Percentiles rank a stretch among this genome's conserved stretches.
Conservation (phyloP, 2,113 vertebrate genomes). For the Fulica atra region DNA sequence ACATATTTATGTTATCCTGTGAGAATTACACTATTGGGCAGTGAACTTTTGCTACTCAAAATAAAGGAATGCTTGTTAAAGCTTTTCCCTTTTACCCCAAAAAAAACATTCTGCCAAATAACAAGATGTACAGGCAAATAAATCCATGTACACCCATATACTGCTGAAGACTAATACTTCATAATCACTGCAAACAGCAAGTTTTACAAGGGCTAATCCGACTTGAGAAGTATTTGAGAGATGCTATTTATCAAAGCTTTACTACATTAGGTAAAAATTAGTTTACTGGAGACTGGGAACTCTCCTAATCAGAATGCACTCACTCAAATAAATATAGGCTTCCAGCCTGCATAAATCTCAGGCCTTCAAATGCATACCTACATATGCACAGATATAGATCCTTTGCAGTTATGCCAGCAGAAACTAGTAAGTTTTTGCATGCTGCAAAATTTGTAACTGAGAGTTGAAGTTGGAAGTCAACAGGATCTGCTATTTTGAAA, state of each 20-base stretch:
- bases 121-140: constrained; percentile 2
- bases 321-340: not conserved
- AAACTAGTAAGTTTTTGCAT: not conserved
- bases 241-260: not conserved
- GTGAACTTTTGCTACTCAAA: not conserved
- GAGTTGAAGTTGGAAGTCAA: not conserved
- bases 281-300: not conserved
- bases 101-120: not conserved
- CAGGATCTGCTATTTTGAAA: not conserved
- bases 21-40: not conserved
- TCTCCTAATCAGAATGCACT: not conserved
- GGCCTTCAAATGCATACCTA: not conserved
- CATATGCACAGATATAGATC: not conserved
- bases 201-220: not conserved
- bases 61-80: not conserved
- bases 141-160: not conserved
- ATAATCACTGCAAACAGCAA: not conserved
- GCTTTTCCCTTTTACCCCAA: not conserved
- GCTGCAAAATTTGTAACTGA: not conserved
- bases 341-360: not conserved
- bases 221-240: not conserved
- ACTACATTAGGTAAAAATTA: not conserved
- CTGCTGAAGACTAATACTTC: not conserved
- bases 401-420: not conserved
- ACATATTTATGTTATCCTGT: not conserved